These are phyloP conservation scores for Cydia amplana DNA, from an alignment of 1,140 invertebrate genomes.

Conservation along the genomic window DNA sequence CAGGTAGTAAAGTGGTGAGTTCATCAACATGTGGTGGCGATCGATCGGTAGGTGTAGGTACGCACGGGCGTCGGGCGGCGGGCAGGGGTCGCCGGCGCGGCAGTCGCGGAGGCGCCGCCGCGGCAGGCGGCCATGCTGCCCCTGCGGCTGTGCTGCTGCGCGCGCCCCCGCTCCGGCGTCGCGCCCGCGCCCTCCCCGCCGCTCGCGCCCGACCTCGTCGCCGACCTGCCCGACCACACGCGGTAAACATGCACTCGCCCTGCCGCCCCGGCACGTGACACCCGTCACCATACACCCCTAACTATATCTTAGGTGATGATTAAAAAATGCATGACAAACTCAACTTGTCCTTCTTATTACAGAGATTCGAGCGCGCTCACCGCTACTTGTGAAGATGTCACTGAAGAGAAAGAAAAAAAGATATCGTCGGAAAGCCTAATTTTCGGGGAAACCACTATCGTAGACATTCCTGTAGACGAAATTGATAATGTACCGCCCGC, in stretches of 20 bases:
- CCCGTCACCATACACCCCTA: conserved; percentile 35
- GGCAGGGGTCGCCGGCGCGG: conserved; percentile 65
- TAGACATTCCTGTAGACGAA: conserved; percentile 38
- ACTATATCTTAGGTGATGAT: conserved; percentile 31
- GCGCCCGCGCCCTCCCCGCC: conserved; percentile 34
- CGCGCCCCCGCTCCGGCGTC: conserved; percentile 35
- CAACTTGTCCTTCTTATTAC: conserved; percentile 47
- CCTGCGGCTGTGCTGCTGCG: conserved; percentile 51
- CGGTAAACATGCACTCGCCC: conserved; percentile 53
- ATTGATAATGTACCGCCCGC: conserved; percentile 39
- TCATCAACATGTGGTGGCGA: conserved; percentile 61
- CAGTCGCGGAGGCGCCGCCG: conserved; percentile 60
- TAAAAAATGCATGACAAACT: conserved; percentile 28
- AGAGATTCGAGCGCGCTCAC: conserved; percentile 64
- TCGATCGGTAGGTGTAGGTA: conserved; percentile 38
- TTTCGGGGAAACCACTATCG: conserved; percentile 35
- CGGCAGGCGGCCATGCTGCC: conserved; percentile 42
- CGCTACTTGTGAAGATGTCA: conserved; percentile 39
- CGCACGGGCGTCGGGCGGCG: conserved; percentile 41
- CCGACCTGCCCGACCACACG: conserved; percentile 61
- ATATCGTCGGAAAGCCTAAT: conserved; percentile 34
- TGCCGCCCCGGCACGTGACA: conserved; percentile 30
- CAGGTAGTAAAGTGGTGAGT: conserved; percentile 55
- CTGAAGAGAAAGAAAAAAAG: conserved; percentile 40
- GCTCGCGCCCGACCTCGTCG: conserved; percentile 34